phyloP scores from a whole-genome alignment of 2,888 invertebrate species.

The Meliscaeva auricollis region DNA sequence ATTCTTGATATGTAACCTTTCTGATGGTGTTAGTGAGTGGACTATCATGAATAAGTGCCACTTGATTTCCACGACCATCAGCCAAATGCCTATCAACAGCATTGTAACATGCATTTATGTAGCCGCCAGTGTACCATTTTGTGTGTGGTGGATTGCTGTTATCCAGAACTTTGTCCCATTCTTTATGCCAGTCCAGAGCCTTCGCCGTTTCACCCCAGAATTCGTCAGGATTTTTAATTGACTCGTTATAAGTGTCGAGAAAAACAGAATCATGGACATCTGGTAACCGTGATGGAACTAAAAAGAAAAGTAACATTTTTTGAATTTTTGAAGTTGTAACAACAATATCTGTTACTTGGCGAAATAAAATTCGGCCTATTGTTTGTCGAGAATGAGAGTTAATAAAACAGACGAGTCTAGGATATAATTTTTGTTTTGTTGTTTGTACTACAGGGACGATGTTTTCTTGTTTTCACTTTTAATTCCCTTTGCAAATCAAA shows the following conservation, averaged over 20 bases:
- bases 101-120: constrained; percentile 96
- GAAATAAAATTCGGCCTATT: no score
- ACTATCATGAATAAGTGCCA: constrained; percentile 95
- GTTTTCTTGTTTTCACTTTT: no score
- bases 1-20: constrained; percentile 92
- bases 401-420: no score
- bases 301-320: constrained; percentile 18
- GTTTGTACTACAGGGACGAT: no score
- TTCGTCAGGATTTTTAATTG: constrained; percentile 90
- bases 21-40: constrained; percentile 92
- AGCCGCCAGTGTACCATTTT: constrained; percentile 95
- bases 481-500: no score
- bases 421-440: no score
- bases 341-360: no score
- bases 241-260: constrained; percentile 87
- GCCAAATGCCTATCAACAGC: constrained; percentile 95
- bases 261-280: constrained; percentile 85
- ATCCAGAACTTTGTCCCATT: constrained; percentile 94
- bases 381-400: no score
- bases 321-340: no score
- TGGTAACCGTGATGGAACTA: constrained; percentile 59
- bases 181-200: constrained; percentile 91
- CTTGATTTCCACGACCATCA: constrained; percentile 90
- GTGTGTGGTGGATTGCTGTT: constrained; percentile 93
- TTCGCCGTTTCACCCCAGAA: constrained; percentile 94